These are phyloP conservation scores for Cinara cedri DNA, from an alignment of 2,888 invertebrate species.

Conservation along the genomic window DNA sequence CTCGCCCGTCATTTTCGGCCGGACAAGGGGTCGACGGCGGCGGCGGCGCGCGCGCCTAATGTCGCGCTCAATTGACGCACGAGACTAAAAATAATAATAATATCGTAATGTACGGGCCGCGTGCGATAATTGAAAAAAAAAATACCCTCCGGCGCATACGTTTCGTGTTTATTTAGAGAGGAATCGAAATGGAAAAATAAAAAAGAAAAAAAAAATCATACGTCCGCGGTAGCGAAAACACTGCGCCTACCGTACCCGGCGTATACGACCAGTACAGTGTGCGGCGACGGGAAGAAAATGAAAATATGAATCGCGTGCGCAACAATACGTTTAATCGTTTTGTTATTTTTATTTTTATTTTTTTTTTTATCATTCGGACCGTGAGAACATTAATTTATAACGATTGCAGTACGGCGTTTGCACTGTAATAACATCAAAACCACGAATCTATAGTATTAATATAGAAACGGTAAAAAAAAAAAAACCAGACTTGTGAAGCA, in stretches of 20 bases:
- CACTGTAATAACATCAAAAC: too few relatives aligned
- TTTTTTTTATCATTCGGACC: constrained; percentile 1
- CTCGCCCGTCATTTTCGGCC: not conserved
- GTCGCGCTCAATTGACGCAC: constrained; percentile 35
- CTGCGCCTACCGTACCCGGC: not conserved
- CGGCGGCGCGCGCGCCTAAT: not conserved
- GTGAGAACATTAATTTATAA: constrained; percentile 46
- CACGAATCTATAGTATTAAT: too few relatives aligned
- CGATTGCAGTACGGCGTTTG: too few relatives aligned
- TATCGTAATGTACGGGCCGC: not conserved
- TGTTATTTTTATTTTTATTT: constrained; percentile 2
- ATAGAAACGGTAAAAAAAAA: too few relatives aligned
- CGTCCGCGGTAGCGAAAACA: not conserved
- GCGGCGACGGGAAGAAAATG: not conserved
- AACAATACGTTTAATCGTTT: constrained; percentile 5
- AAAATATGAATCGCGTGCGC: too few relatives aligned
- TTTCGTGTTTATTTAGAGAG: constrained; percentile 43
- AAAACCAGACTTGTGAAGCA: too few relatives aligned
- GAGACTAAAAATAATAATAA: constrained; percentile 46
- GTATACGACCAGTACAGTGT: not conserved
- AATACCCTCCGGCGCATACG: constrained; percentile 42
- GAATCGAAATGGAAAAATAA: constrained; percentile 14
- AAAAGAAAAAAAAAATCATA: constrained; percentile 17
- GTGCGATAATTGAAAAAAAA: constrained; percentile 38
- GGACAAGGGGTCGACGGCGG: constrained; percentile 18